Conservation (phyloP, 2,113 vertebrate species). For the Syngnathus scovelli region DNA sequence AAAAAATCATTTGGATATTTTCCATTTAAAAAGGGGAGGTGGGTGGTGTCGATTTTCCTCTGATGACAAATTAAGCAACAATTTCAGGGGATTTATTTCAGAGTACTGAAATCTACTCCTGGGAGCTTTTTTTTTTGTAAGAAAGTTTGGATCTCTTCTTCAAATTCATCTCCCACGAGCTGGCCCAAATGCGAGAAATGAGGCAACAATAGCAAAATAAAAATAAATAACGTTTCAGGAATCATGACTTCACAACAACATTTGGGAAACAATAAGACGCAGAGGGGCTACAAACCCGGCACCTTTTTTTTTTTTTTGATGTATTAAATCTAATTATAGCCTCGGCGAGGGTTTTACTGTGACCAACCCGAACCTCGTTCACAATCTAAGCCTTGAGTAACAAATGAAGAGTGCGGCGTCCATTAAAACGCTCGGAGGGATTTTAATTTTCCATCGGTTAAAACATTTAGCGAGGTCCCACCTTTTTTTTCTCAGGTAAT, state of each 20-base stretch:
- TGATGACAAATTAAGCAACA: conserved; percentile 58
- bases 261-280: too few species aligned
- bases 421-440: not conserved
- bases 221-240: too few species aligned
- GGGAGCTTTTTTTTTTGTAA: not conserved
- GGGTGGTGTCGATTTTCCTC: conserved; percentile 27
- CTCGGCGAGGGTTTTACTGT: not conserved
- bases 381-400: not conserved
- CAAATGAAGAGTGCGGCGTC: not conserved
- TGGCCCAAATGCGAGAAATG: too few species aligned
- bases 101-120: not conserved
- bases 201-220: too few species aligned
- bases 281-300: not conserved
- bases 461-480: not conserved
- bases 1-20: conserved; percentile 65
- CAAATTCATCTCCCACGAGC: too few species aligned
- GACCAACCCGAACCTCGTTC: not conserved
- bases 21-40: conserved; percentile 50
- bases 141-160: too few species aligned
- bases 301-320: not conserved
- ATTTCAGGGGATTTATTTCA: conserved; percentile 53
- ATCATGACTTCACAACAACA: too few species aligned
- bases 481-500: not conserved
- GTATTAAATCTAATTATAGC: not conserved
- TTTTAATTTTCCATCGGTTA: not conserved